phyloP scores from a whole-genome alignment of 1,140 invertebrate genomes.

The Formica selysi region DNA sequence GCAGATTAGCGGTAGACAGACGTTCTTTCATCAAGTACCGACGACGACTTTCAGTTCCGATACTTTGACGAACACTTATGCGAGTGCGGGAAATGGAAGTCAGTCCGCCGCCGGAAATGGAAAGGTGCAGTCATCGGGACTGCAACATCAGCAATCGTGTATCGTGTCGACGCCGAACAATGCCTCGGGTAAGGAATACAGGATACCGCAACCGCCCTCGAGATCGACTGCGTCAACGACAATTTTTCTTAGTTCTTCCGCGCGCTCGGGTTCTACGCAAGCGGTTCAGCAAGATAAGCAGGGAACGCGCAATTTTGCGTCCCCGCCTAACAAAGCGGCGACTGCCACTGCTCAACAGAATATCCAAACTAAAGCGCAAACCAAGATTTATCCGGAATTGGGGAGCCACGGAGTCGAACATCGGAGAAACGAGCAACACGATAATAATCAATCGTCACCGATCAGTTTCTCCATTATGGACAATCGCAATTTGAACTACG shows the following conservation, averaged over 20 bases:
- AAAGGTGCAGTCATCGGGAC: conserved; percentile 78
- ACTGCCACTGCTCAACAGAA: conserved; percentile 82
- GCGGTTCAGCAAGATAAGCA: conserved; percentile 83
- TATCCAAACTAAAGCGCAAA: conserved; percentile 90
- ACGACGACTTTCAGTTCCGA: conserved; percentile 85
- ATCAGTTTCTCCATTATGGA: conserved; percentile 93
- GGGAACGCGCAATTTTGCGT: conserved; percentile 85
- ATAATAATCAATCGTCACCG: conserved; percentile 90
- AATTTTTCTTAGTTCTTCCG: conserved; percentile 79
- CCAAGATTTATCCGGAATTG: conserved; percentile 90
- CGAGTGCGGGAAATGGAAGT: conserved; percentile 72
- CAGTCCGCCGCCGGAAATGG: conserved; percentile 74
- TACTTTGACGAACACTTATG: conserved; percentile 78
- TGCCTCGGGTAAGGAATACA: conserved; percentile 88
- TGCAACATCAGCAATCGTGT: conserved; percentile 89
- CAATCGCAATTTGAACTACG: conserved; percentile 88
- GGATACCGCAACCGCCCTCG: conserved; percentile 86
- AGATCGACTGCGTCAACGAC: conserved; percentile 77
- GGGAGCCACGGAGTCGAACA: conserved; percentile 85
- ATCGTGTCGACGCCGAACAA: conserved; percentile 89
- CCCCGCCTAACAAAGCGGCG: conserved; percentile 86
- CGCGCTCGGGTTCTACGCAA: conserved; percentile 74
- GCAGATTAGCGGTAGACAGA: conserved; percentile 78
- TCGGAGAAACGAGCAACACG: conserved; percentile 86
- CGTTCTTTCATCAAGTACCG: conserved; percentile 89